Base-by-base conservation (phyloP, 2,888 invertebrate genomes). In the Drosophila picticornis region DNA sequence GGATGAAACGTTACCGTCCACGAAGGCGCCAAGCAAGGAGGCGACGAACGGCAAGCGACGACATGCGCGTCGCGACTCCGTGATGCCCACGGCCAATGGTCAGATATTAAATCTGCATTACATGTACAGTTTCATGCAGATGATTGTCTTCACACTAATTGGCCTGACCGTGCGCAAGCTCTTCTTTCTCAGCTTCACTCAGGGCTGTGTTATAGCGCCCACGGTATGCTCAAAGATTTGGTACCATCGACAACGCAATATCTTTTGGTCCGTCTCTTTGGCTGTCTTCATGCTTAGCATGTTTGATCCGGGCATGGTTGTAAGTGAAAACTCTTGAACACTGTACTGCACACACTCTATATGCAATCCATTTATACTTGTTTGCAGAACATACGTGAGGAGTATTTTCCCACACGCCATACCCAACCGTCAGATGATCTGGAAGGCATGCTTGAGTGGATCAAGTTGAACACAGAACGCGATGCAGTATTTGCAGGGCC, bases 401-500 rank as follows among this genome's bases (percentile, higher is more conserved):
- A 93, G 68, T 93, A 93, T 76, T 90, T 91, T 72, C 57, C 92
- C 94, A 95, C 97, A 13, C 96, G 96, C 4, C 75, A 81, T 58
- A 48, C 69, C 88, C 96, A 96, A 93, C 95, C 94, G 68, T 32
- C 73, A 88, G 94, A 95, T 46, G 95, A 95, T 0, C 95, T 96
- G 82, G 98, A 98, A 90, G 95, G 96, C 83, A 93, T 98, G 73
- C 94, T 98, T 48, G 94, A 95, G 51, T 98, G 97, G 97, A 95
- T 98, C 59, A 94, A 94, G 55, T 87, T 93, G 0, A 95, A 95
- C 75, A 96, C 96, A 0, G 94, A 94, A 4, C 92, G 93, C 57
- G 94, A 95, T 75, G 96, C 96, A 0, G 96, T 96, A 38, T 98
- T 98, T 94, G 97, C 97, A 25, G 93, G 97, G 7, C 96, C 97